Conservation (phyloP, 2,888 invertebrate species). For the Eulithis testata region DNA sequence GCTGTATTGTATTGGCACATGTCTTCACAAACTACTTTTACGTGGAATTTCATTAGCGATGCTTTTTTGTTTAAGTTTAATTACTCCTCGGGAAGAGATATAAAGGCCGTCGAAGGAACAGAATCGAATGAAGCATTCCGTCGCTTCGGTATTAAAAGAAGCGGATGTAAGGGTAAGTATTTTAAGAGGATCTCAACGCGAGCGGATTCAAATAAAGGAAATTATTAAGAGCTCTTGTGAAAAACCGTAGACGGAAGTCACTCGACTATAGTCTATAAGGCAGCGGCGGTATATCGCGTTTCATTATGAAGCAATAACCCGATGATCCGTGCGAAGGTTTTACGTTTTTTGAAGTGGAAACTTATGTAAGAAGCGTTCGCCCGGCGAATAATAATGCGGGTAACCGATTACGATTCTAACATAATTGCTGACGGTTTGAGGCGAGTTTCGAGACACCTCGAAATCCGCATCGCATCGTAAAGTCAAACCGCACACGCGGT, state of each 20-base stretch:
- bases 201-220: constrained; percentile 82
- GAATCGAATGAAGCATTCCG: constrained; percentile 75
- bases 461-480: no score
- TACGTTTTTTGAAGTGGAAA: constrained; percentile 64
- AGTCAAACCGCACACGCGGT: no score
- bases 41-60: constrained; percentile 73
- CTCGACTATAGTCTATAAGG: constrained; percentile 63
- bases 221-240: constrained; percentile 80
- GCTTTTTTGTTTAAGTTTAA: constrained; percentile 72
- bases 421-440: constrained; percentile 57
- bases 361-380: constrained; percentile 65
- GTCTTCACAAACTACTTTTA: constrained; percentile 63
- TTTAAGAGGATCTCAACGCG: constrained; percentile 81
- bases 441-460: constrained; percentile 46
- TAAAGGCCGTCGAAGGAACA: constrained; percentile 73
- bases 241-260: constrained; percentile 79
- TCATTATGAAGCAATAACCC: constrained; percentile 57
- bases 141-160: constrained; percentile 82
- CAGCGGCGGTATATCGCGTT: constrained; percentile 48
- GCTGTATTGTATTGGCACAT: constrained; percentile 62
- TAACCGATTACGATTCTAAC: constrained; percentile 70
- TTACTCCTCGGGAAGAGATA: constrained; percentile 73
- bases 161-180: constrained; percentile 84
- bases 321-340: constrained; percentile 71
- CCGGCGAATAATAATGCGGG: constrained; percentile 66